Percentiles rank a stretch among this genome's conserved stretches.
phyloP scores from a whole-genome alignment of 30 jellyfish, hydroid and myxozoan genomes.

The Rhopilema esculentum region DNA sequence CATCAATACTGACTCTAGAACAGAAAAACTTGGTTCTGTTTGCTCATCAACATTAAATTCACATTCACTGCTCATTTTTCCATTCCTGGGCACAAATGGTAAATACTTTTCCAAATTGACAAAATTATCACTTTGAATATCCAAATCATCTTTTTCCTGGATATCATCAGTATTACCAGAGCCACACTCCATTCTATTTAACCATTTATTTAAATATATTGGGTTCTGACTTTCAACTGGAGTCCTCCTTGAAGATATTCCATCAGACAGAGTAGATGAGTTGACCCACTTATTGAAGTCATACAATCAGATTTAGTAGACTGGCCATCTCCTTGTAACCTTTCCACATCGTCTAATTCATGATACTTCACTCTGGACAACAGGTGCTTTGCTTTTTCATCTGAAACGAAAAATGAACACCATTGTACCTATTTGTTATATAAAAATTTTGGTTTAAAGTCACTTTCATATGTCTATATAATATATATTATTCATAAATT shows the following conservation, averaged over 20 bases:
- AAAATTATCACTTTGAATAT: background rate
- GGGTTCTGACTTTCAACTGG: slow-evolving; percentile 10
- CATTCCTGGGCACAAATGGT: slow-evolving; percentile 3
- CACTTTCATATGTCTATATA: too few species aligned
- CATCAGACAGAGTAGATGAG: slow-evolving; percentile 16
- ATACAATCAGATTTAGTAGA: background rate
- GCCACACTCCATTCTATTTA: slow-evolving; percentile 13
- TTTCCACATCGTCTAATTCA: background rate
- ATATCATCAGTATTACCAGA: background rate
- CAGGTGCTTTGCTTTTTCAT: too few species aligned
- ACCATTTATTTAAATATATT: slow-evolving; percentile 15
- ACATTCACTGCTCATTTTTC: background rate
- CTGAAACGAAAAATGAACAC: background rate
- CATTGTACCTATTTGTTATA: too few species aligned
- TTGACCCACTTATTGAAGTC: background rate
- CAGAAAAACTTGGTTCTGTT: background rate
- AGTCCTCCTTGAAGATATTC: background rate
- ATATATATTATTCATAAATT: too few species aligned
- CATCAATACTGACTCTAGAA: background rate
- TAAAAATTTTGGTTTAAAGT: too few species aligned
- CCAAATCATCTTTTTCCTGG: background rate
- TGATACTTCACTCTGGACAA: too few species aligned
- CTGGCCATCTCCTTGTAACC: background rate
- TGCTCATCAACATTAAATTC: background rate
- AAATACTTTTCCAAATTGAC: background rate